phyloP scores from a whole-genome alignment of 2,797 vertebrate species.

The Sebastolobus alascanus region DNA sequence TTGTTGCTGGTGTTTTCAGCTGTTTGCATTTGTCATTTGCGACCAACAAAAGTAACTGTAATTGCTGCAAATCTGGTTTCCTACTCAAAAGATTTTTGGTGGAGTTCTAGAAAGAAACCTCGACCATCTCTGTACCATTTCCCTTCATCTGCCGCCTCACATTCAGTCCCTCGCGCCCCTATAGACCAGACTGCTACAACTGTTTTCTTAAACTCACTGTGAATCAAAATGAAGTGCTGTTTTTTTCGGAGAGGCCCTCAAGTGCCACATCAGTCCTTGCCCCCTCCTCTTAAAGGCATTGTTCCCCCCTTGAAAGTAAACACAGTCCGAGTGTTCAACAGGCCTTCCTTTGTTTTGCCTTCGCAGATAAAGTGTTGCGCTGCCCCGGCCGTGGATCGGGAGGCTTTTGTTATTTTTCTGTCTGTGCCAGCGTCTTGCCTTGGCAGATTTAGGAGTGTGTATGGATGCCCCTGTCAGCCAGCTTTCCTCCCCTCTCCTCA shows the following conservation, averaged over 20 bases:
- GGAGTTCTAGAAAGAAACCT: not conserved
- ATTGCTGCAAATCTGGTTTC: not conserved
- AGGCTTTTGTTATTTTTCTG: conserved; percentile 71
- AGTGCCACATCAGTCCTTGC: conserved; percentile 75
- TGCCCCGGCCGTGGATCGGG: conserved; percentile 43
- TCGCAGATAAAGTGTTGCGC: conserved; percentile 70
- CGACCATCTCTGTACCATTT: not conserved
- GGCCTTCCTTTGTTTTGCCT: conserved; percentile 76
- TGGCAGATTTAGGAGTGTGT: conserved; percentile 77
- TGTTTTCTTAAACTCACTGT: conserved; percentile 72
- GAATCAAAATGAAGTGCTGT: conserved; percentile 67
- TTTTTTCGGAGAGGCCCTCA: conserved; percentile 43
- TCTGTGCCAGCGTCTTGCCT: conserved; percentile 67
- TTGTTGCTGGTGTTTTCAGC: not conserved
- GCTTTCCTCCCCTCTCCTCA: conserved; percentile 64
- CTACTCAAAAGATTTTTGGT: not conserved
- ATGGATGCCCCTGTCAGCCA: conserved; percentile 64
- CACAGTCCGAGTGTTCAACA: conserved; percentile 64
- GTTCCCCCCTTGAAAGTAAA: conserved; percentile 76
- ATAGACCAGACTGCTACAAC: conserved; percentile 27
- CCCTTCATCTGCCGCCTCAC: conserved; percentile 32
- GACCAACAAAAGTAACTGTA: not conserved
- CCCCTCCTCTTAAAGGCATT: conserved; percentile 73
- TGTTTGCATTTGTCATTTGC: not conserved
- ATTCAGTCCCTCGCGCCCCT: conserved; percentile 24